These are phyloP conservation scores for Megathymus violae DNA, from an alignment of 1,140 invertebrate species.

Conservation along the genomic window DNA sequence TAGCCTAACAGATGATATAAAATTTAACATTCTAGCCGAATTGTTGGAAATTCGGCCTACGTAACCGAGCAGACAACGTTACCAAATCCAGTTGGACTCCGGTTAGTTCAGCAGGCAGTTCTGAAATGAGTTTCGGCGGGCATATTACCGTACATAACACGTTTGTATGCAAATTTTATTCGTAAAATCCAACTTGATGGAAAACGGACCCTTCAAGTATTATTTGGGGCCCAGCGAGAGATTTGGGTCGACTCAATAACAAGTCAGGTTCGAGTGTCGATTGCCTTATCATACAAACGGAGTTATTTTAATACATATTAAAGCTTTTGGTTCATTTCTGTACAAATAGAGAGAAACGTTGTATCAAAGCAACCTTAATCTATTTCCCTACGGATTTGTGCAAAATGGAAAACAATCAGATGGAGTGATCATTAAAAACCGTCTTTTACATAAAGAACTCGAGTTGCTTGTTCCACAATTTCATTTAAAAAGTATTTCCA, in stretches of 20 bases:
- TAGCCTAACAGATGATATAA: constrained; percentile 4
- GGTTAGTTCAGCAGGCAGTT: constrained; percentile 42
- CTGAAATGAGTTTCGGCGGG: constrained; percentile 43
- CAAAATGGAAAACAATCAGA: constrained; percentile 58
- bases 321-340: not conserved
- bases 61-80: constrained; percentile 3
- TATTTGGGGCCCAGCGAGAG: constrained; percentile 59
- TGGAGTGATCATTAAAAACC: constrained; percentile 57
- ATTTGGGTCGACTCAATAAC: constrained; percentile 76
- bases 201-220: constrained; percentile 64
- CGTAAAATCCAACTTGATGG: constrained; percentile 69
- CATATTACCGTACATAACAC: constrained; percentile 59
- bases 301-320: constrained; percentile 45
- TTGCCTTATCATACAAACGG: constrained; percentile 52
- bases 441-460: constrained; percentile 51
- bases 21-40: constrained; percentile 26
- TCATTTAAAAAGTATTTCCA: constrained; percentile 14
- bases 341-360: not conserved
- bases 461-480: constrained; percentile 24
- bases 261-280: constrained; percentile 41
- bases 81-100: constrained; percentile 15
- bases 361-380: constrained; percentile 34
- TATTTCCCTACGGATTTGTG: constrained; percentile 46
- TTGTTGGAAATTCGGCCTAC: constrained; percentile 21
- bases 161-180: constrained; percentile 78